A percentile compares a stretch with the other conserved stretches of the same genome.
phyloP scores from a whole-genome alignment of 2,113 vertebrate species.

The Eolophus roseicapilla region DNA sequence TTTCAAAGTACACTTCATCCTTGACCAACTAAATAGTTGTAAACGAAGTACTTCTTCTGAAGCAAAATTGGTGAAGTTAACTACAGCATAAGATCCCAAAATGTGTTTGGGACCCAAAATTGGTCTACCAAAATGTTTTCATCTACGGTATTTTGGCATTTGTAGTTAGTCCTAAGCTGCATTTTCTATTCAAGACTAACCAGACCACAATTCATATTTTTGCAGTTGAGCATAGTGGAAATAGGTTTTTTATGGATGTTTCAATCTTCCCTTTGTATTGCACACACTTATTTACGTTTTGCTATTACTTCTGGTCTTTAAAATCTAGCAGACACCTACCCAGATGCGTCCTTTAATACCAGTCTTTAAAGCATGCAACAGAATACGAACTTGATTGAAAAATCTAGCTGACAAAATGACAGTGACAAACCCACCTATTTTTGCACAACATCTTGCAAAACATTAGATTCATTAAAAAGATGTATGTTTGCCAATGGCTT shows the following conservation, averaged over 20 bases:
- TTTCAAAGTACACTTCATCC: background rate
- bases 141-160: background rate
- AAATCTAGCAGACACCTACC: background rate
- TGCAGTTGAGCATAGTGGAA: background rate
- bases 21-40: slow-evolving; percentile 51
- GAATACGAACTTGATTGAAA: background rate
- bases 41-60: slow-evolving; percentile 11
- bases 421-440: background rate
- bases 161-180: background rate
- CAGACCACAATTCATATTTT: background rate
- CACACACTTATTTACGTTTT: background rate
- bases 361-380: background rate
- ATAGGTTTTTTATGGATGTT: background rate
- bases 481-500: background rate
- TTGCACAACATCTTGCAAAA: background rate
- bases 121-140: slow-evolving; percentile 10
- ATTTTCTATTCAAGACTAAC: background rate
- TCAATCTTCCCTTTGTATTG: background rate
- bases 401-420: background rate
- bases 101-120: background rate
- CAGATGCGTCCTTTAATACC: background rate
- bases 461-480: background rate
- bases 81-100: background rate
- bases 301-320: background rate
- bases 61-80: slow-evolving; percentile 13